Evolutionary conservation across 2,797 vertebrate genomes (phyloP).

Genomic region (Enteromius paludinosus): DNA sequence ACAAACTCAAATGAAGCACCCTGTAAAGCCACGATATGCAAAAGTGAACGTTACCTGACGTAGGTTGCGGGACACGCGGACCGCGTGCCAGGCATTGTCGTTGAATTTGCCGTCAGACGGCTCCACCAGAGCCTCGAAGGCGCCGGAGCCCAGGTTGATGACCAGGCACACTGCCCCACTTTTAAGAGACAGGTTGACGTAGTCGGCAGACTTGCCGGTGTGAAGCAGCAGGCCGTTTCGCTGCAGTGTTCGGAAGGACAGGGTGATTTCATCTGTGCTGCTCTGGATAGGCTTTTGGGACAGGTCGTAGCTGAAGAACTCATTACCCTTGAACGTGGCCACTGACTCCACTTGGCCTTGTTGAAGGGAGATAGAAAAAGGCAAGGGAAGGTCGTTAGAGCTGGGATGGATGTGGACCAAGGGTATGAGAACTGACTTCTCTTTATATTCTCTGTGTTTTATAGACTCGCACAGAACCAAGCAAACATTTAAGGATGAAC

Average conservation of each 20-base stretch:
- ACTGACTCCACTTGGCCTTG: constrained; percentile 90
- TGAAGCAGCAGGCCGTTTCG: constrained; percentile 94
- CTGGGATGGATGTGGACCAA: constrained; percentile 19
- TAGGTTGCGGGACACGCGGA: constrained; percentile 93
- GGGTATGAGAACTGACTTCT: constrained; percentile 19
- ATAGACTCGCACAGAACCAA: neutral
- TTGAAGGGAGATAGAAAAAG: constrained; percentile 55
- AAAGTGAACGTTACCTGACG: constrained; percentile 84
- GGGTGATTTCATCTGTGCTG: constrained; percentile 94
- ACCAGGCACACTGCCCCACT: constrained; percentile 93
- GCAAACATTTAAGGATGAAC: constrained; percentile 1
- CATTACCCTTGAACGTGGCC: constrained; percentile 92
- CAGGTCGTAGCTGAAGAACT: constrained; percentile 98
- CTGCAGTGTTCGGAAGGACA: constrained; percentile 93
- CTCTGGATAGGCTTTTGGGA: constrained; percentile 96
- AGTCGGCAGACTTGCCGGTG: constrained; percentile 92
- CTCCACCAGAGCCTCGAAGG: constrained; percentile 94
- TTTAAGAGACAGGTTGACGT: constrained; percentile 94
- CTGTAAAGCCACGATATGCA: neutral
- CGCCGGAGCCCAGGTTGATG: constrained; percentile 95
- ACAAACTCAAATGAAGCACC: neutral
- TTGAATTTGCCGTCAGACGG: constrained; percentile 93
- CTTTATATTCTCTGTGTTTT: constrained; percentile 24
- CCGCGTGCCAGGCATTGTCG: constrained; percentile 91
- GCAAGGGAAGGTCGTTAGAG: constrained; percentile 37